These are phyloP conservation scores for Ambastaia sidthimunki DNA, from an alignment of 2,797 vertebrate species.

Conservation along the genomic window DNA sequence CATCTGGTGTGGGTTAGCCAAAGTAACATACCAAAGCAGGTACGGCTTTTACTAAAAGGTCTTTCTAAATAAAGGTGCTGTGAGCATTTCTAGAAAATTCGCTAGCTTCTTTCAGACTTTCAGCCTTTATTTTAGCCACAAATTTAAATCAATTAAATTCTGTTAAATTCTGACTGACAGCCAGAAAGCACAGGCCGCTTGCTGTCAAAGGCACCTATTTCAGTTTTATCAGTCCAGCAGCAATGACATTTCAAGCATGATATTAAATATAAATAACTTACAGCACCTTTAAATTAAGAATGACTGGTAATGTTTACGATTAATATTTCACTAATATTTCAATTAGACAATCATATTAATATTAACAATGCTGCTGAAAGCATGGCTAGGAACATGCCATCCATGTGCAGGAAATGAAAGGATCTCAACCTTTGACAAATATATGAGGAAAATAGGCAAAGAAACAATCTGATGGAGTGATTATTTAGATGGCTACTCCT, in stretches of 20 bases:
- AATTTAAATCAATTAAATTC: no score
- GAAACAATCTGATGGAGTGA: neutral
- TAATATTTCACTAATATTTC: neutral
- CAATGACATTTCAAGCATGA: neutral
- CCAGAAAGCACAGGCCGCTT: no score
- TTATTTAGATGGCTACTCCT: neutral
- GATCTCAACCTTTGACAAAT: neutral
- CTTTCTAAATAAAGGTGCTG: no score
- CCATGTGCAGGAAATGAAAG: neutral
- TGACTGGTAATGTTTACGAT: neutral
- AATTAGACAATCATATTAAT: neutral
- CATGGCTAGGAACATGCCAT: neutral
- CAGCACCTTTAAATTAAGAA: neutral
- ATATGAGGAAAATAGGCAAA: neutral
- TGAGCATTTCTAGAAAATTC: no score
- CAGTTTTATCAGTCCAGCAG: no score
- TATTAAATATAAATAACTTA: neutral
- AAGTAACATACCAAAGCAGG: no score
- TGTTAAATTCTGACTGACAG: no score
- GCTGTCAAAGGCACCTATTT: no score
- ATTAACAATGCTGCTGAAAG: neutral
- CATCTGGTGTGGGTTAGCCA: no score
- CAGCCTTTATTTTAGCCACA: no score
- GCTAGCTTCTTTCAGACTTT: no score
- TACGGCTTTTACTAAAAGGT: no score